Evolutionary conservation across 2,888 invertebrate species (phyloP).

Genomic region (Aphidoletes aphidimyza): DNA sequence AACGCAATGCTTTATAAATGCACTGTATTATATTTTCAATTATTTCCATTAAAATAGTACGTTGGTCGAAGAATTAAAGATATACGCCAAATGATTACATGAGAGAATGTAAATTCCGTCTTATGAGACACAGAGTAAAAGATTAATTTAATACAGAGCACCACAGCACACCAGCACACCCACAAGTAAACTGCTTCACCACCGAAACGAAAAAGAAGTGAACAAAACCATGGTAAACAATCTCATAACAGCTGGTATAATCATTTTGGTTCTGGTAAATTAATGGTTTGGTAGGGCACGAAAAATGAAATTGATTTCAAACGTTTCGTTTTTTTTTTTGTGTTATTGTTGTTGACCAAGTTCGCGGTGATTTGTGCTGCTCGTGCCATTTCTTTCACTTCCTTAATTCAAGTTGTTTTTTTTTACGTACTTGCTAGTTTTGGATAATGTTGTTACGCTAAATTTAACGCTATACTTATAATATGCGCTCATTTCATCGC

Average conservation of each 20-base stretch:
- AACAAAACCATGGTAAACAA: neutral
- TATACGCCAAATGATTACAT: neutral
- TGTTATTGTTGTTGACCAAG: neutral
- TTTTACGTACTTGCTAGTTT: neutral
- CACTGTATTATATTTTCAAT: slow-evolving; percentile 7
- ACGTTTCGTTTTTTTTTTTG: too few species aligned
- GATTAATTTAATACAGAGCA: neutral
- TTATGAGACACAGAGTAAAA: neutral
- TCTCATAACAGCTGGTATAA: neutral
- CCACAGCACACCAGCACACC: neutral
- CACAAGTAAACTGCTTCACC: neutral
- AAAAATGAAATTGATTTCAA: slow-evolving; percentile 32
- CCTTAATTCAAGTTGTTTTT: neutral
- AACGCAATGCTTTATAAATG: neutral
- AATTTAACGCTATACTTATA: neutral
- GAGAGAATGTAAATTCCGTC: neutral
- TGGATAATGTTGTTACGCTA: neutral
- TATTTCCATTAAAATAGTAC: neutral
- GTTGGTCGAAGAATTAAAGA: neutral
- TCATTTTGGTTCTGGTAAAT: slow-evolving; percentile 38
- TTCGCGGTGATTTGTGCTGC: neutral
- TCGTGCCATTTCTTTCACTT: neutral
- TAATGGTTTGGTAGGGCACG: neutral
- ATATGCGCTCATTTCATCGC: neutral
- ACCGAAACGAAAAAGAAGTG: neutral